Evolutionary conservation across 2,797 vertebrate genomes (phyloP).

Genomic region (Adrianichthys oophorus): DNA sequence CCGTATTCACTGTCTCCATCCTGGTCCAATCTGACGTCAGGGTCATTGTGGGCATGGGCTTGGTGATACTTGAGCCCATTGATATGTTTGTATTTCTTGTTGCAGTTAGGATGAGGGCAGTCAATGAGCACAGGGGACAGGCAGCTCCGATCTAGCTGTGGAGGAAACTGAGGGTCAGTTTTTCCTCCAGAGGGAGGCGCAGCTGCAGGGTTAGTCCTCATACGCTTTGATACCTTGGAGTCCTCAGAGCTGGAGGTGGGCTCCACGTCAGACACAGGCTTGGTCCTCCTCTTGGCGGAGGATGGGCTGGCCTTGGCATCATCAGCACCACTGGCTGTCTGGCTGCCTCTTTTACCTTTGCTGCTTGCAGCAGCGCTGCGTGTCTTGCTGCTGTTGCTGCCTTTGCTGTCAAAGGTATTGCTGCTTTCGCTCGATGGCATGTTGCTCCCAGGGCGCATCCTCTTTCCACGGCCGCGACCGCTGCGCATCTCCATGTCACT

Average conservation of each 20-base stretch:
- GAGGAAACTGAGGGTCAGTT: slow-evolving; percentile 78
- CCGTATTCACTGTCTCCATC: slow-evolving; percentile 95
- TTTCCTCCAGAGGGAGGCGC: slow-evolving; percentile 82
- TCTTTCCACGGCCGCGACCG: slow-evolving; percentile 94
- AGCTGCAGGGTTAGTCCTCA: slow-evolving; percentile 89
- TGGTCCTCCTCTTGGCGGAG: slow-evolving; percentile 92
- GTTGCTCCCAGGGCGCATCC: slow-evolving; percentile 95
- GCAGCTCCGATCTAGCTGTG: slow-evolving; percentile 89
- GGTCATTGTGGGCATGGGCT: slow-evolving; percentile 93
- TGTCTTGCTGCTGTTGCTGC: slow-evolving; percentile 91
- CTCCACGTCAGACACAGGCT: slow-evolving; percentile 97
- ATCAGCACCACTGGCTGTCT: slow-evolving; percentile 88
- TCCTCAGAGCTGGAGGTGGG: slow-evolving; percentile 99
- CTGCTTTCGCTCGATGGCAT: slow-evolving; percentile 89
- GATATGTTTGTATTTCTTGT: slow-evolving; percentile 99
- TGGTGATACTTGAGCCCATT: slow-evolving; percentile 99
- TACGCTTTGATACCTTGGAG: slow-evolving; percentile 97
- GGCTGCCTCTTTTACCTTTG: slow-evolving; percentile 95
- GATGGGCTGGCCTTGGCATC: slow-evolving; percentile 97
- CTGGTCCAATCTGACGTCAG: slow-evolving; percentile 91
- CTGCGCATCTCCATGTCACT: slow-evolving; percentile 99
- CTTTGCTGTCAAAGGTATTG: slow-evolving; percentile 87
- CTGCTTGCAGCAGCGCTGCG: slow-evolving; percentile 89
- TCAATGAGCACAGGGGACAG: slow-evolving; percentile 97
- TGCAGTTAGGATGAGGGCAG: slow-evolving; percentile 98